phyloP scores from a whole-genome alignment of 2,888 invertebrate genomes.

The Drosophila kambysellisi region DNA sequence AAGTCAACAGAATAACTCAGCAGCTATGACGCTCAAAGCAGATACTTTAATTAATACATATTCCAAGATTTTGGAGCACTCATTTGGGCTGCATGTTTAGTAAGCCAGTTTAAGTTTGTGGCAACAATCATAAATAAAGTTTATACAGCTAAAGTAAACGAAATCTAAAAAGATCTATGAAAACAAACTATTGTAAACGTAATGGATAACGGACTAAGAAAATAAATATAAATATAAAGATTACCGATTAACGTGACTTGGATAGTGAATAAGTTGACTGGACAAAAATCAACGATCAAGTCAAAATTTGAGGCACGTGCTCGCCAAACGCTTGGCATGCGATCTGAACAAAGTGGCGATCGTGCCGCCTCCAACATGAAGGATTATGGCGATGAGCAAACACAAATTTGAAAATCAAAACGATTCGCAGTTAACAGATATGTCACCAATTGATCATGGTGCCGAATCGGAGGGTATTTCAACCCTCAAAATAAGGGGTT shows the following conservation, averaged over 20 bases:
- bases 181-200: not conserved
- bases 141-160: not conserved
- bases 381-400: constrained; percentile 64
- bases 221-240: not conserved
- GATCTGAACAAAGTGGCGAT: constrained; percentile 25
- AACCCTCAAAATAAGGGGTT: constrained; percentile 36
- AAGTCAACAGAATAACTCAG: no score
- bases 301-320: constrained; percentile 44
- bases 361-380: constrained; percentile 47
- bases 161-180: not conserved
- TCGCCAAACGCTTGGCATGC: constrained; percentile 39
- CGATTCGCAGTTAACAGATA: constrained; percentile 36
- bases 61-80: not conserved
- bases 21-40: no score
- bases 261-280: not conserved
- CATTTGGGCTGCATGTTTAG: not conserved
- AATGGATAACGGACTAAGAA: no score
- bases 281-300: not conserved
- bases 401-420: constrained; percentile 45
- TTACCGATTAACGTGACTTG: not conserved
- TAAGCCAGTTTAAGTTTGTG: not conserved
- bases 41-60: not conserved
- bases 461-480: constrained; percentile 46
- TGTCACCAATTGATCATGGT: constrained; percentile 57
- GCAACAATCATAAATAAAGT: not conserved